Percentiles rank a stretch among this genome's conserved stretches.
phyloP scores from a whole-genome alignment of 2,113 vertebrate genomes.

The Ginglymostoma cirratum region DNA sequence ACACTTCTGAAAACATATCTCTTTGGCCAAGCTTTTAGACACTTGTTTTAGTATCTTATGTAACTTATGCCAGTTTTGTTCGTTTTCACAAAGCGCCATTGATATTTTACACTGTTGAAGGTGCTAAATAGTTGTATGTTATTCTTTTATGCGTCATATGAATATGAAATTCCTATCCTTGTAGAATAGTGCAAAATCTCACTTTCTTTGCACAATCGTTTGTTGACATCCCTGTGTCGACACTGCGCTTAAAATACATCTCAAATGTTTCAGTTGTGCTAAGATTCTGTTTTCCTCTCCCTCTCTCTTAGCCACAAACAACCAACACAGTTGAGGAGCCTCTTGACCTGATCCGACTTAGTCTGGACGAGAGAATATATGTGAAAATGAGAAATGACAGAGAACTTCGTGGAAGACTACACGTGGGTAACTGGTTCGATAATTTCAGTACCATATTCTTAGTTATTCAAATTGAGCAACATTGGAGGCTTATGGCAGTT shows the following conservation, averaged over 20 bases:
- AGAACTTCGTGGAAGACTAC: slow-evolving; percentile 85
- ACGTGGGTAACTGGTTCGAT: slow-evolving; percentile 62
- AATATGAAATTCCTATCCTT: not conserved
- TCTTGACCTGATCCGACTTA: slow-evolving; percentile 88
- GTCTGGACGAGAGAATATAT: slow-evolving; percentile 92
- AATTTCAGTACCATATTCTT: not conserved
- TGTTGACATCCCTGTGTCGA: not conserved
- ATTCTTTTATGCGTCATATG: not conserved
- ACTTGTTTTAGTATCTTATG: not conserved
- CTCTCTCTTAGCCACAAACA: slow-evolving; percentile 68
- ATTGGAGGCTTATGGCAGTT: not conserved
- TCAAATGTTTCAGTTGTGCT: not conserved
- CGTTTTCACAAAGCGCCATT: not conserved
- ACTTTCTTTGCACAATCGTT: not conserved
- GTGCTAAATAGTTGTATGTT: not conserved
- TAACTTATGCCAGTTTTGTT: not conserved
- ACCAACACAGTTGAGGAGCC: slow-evolving; percentile 95
- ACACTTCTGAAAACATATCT: not conserved
- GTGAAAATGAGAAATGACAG: slow-evolving; percentile 98
- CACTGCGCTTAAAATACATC: not conserved
- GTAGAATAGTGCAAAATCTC: not conserved
- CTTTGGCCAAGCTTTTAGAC: not conserved
- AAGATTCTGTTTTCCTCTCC: slow-evolving; percentile 10
- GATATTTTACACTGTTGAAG: not conserved
- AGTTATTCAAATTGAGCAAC: not conserved